These are phyloP conservation scores for Acrossocheilus wenchowensis DNA, from an alignment of 2,797 vertebrate species.

Conservation along the genomic window DNA sequence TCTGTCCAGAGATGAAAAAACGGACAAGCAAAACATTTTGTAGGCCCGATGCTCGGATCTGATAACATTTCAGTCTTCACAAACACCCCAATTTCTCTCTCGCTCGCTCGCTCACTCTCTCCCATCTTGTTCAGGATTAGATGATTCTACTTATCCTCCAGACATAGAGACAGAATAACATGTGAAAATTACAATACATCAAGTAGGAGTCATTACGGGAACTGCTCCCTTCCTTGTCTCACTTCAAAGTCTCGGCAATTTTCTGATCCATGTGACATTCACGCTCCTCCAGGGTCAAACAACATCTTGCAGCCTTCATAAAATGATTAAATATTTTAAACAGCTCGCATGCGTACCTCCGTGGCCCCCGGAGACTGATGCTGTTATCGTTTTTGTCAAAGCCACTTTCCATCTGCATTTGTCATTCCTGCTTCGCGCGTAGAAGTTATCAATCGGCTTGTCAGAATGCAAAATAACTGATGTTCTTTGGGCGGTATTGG, in stretches of 20 bases:
- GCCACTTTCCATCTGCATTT: constrained; percentile 99
- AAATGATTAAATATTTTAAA: constrained; percentile 99
- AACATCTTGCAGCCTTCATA: constrained; percentile 96
- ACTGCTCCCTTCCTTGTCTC: constrained; percentile 76
- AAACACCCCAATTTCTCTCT: constrained; percentile 39
- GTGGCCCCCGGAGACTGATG: constrained; percentile 94
- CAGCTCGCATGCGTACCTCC: constrained; percentile 96
- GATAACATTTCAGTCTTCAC: constrained; percentile 59
- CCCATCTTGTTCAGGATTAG: constrained; percentile 85
- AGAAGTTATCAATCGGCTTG: constrained; percentile 99
- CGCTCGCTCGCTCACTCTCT: constrained; percentile 41
- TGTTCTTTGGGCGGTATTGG: constrained; percentile 98
- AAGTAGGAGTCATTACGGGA: constrained; percentile 85
- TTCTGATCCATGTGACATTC: constrained; percentile 98
- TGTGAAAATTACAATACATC: constrained; percentile 87
- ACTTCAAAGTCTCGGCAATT: constrained; percentile 98
- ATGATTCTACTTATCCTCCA: constrained; percentile 78
- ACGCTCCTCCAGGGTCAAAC: constrained; percentile 99
- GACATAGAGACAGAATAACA: constrained; percentile 70
- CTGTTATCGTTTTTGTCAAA: constrained; percentile 99
- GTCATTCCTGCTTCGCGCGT: constrained; percentile 96
- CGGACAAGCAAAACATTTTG: constrained; percentile 57
- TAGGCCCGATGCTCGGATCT: constrained; percentile 57
- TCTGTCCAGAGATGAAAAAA: constrained; percentile 56
- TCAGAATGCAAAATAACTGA: constrained; percentile 99